These are phyloP conservation scores for Drosophila mulleri DNA, from an alignment of 2,888 invertebrate species.

Conservation along the genomic window DNA sequence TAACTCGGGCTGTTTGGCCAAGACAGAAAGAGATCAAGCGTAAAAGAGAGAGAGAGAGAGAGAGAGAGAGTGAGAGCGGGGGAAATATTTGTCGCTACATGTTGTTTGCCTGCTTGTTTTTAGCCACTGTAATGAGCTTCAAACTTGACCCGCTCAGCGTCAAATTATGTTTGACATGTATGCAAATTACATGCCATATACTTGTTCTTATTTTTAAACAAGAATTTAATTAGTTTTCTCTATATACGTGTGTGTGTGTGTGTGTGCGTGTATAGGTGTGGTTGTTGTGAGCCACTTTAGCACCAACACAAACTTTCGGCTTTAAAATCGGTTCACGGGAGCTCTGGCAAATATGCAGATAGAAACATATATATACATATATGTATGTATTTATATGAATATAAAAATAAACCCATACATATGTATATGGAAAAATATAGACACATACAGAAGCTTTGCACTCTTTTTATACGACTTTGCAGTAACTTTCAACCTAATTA, in stretches of 20 bases:
- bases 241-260: conserved; percentile 12
- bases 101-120: conserved; percentile 34
- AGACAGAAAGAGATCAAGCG: not conserved
- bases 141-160: conserved; percentile 51
- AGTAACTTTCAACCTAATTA: too few species aligned
- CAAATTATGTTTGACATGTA: conserved; percentile 56
- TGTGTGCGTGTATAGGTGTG: not conserved
- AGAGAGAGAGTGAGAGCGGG: not conserved
- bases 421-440: too few species aligned
- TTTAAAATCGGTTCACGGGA: not conserved
- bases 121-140: conserved; percentile 61
- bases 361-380: not conserved
- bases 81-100: conserved; percentile 24
- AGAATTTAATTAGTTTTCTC: conserved; percentile 48
- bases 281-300: not conserved
- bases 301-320: not conserved
- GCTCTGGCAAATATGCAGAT: too few species aligned
- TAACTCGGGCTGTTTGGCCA: not conserved
- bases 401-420: too few species aligned
- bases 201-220: conserved; percentile 21
- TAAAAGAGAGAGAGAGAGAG: not conserved
- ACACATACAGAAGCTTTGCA: too few species aligned
- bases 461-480: too few species aligned
- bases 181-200: conserved; percentile 47
- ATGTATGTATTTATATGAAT: not conserved